Evolutionary conservation across 2,888 invertebrate species (phyloP), one percentile per base, ranked within the genome.

Genomic region (Poecilus cupreus): DNA sequence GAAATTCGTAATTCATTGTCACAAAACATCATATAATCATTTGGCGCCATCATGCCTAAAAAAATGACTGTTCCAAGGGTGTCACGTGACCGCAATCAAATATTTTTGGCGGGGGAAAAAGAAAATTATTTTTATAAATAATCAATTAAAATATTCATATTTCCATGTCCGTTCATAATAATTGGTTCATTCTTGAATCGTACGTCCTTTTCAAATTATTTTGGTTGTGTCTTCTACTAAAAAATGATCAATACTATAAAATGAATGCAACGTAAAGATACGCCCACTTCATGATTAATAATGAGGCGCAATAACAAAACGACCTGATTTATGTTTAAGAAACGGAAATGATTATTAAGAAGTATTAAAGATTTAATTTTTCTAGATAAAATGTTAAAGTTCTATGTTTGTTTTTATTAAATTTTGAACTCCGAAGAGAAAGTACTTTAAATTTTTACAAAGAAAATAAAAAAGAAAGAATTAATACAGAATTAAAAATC

Each of bases 11-110:
- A 75, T 74, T 60, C 68, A 88, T 88, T 88, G 87, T 87, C 88
- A 89, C 89, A 88, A 89, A 89, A 88, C 88, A 88, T 86, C 86
- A 88, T 88, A 87, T 87, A 88, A 88, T 88, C 88, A 88, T 90
- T 91, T 91, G 91, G 91, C 91, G 91, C 91, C 91, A 91, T 91
- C 90, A 90, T 90, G 88, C 89, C 89, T 89, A 88, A 89, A 90
- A 90, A 90, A 90, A 90, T 89, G 89, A 90, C 90, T 90, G 86
- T 85, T 85, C 86, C 84, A 84, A 83, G 82, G 18, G 85, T 86
- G 89, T 91, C 91, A 91, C 90, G 90, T 91, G 91, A 91, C 88
- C 86, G 85, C 86, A 87, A 87, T 82, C 83, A 84, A 85, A 82
- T 83, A 82, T 83, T 85, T 86, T 86, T 86, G 86, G 86, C 86